These are phyloP conservation scores for Pterostichus niger DNA, from an alignment of 2,888 invertebrate genomes.

Conservation along the genomic window DNA sequence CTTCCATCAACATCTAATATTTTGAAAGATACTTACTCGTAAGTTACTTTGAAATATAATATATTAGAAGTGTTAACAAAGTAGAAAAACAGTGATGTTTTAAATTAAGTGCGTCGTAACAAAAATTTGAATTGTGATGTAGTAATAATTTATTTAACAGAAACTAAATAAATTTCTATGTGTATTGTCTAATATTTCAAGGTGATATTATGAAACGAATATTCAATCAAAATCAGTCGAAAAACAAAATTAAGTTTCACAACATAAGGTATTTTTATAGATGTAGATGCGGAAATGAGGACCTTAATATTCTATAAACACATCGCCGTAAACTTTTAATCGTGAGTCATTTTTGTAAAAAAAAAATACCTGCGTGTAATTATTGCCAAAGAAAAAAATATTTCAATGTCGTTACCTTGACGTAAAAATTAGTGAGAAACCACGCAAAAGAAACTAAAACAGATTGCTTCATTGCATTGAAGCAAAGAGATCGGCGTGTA, in stretches of 20 bases:
- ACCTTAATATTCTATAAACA: neutral
- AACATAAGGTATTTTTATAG: constrained; percentile 4
- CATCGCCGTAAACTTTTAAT: neutral
- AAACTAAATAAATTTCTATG: no score
- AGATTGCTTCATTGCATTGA: constrained; percentile 22
- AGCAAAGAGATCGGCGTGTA: neutral
- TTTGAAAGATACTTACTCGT: no score
- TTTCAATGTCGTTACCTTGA: constrained; percentile 51
- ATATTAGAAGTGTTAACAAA: no score
- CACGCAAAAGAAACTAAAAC: constrained; percentile 21
- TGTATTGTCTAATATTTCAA: neutral
- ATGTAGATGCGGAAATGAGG: neutral
- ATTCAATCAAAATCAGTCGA: neutral
- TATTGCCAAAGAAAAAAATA: neutral
- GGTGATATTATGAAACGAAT: neutral
- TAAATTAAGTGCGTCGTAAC: no score
- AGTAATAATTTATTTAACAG: no score
- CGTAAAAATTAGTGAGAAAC: constrained; percentile 52
- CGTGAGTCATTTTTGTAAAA: constrained; percentile 6
- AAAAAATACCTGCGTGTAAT: neutral
- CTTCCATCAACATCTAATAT: neutral
- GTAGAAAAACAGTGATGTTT: no score
- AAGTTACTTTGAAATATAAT: no score
- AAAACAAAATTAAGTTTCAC: constrained; percentile 14
- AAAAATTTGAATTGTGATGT: no score